Evolutionary conservation across 2,797 vertebrate genomes (phyloP).

Genomic region (Eupleurogrammus muticus): DNA sequence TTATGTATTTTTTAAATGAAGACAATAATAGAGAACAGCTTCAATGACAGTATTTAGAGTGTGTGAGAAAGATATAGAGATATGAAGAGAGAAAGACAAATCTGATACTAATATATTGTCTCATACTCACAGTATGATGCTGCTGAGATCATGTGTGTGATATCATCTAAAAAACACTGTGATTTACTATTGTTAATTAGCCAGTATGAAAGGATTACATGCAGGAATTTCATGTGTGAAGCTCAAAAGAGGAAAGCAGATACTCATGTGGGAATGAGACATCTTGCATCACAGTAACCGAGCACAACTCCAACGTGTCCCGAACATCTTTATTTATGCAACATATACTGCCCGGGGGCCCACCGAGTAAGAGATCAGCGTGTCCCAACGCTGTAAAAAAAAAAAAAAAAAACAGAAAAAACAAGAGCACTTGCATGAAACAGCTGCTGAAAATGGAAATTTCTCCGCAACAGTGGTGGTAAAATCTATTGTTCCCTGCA

Average conservation of each 20-base stretch:
- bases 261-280: neutral
- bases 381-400: neutral
- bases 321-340: neutral
- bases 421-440: neutral
- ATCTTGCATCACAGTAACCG: neutral
- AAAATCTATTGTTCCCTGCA: conserved; percentile 1
- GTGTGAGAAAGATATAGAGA: too few species aligned
- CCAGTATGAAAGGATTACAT: neutral
- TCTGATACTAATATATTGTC: too few species aligned
- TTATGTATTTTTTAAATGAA: neutral
- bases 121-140: conserved; percentile 12
- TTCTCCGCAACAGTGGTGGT: neutral
- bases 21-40: neutral
- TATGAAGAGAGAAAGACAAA: too few species aligned
- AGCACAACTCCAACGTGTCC: neutral
- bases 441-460: conserved; percentile 12
- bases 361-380: neutral
- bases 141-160: conserved; percentile 30
- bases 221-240: neutral
- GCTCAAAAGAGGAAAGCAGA: conserved; percentile 9
- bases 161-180: conserved; percentile 18
- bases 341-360: neutral
- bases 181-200: conserved; percentile 10
- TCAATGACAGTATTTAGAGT: neutral
- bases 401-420: too few species aligned